Percentiles rank a stretch among this genome's conserved stretches.
Evolutionary conservation across 2,113 vertebrate genomes (phyloP).

Genomic region (Zosterops pallidus): DNA sequence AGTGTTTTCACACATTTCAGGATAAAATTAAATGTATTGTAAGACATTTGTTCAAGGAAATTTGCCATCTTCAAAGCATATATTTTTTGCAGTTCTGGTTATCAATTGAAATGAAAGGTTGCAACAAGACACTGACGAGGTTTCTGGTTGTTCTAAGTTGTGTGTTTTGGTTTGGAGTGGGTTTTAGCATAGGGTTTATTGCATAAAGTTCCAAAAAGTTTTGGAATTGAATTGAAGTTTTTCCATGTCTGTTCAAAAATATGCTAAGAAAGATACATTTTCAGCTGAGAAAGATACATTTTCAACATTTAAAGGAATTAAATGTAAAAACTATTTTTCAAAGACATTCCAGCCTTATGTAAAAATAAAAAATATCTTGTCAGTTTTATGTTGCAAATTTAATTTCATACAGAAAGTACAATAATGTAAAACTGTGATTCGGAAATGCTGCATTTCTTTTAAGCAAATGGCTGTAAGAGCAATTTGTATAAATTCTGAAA

Average conservation of each 20-base stretch:
- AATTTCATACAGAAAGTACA: neutral
- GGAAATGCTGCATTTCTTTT: neutral
- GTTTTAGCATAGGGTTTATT: neutral
- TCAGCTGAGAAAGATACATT: neutral
- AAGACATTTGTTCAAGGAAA: slow-evolving; percentile 14
- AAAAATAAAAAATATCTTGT: neutral
- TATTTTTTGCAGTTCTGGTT: neutral
- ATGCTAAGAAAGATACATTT: neutral
- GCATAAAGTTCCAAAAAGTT: neutral
- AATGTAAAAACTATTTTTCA: neutral
- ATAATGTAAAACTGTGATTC: neutral
- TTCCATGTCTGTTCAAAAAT: neutral
- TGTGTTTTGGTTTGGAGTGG: neutral
- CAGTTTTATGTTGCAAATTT: neutral
- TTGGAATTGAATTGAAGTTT: neutral
- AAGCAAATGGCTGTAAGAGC: neutral
- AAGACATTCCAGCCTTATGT: neutral
- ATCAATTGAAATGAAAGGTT: neutral
- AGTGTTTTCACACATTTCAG: slow-evolving; percentile 33
- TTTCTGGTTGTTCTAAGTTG: neutral
- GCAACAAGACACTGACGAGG: neutral
- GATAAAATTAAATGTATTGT: slow-evolving; percentile 13
- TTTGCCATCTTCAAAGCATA: neutral
- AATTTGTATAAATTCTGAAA: neutral
- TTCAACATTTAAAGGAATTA: slow-evolving; percentile 4